A percentile compares a stretch with the other conserved stretches of the same genome.
These are phyloP conservation scores for Mesodorylaimus sp. DNA, from an alignment of 2,888 invertebrate genomes.

Conservation along the genomic window DNA sequence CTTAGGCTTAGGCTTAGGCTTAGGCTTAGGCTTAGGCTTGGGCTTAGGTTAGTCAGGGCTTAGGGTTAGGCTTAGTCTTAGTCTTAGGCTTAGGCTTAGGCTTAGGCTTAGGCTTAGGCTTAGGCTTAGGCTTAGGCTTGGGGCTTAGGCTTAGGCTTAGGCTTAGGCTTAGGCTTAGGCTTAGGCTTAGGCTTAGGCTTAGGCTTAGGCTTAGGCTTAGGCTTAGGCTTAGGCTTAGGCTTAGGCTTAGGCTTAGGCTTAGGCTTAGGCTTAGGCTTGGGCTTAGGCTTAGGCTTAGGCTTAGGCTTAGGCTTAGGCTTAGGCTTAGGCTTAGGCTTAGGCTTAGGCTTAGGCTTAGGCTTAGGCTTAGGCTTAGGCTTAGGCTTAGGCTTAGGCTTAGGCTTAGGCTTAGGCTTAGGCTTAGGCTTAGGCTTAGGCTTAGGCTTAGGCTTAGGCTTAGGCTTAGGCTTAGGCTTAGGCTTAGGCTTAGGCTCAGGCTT, in stretches of 20 bases:
- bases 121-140: constrained; percentile 6
- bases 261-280: constrained; percentile 4
- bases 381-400: no score
- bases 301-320: no score
- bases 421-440: no score
- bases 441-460: no score
- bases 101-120: constrained; percentile 6
- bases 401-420: no score
- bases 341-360: no score
- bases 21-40: constrained; percentile 13
- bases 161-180: constrained; percentile 6
- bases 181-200: constrained; percentile 7
- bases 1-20: constrained; percentile 13
- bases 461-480: constrained; percentile 11
- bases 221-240: constrained; percentile 10
- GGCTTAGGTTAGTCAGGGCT: constrained; percentile 12
- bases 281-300: no score
- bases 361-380: no score
- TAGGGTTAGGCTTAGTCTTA: constrained; percentile 7
- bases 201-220: constrained; percentile 6
- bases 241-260: constrained; percentile 8
- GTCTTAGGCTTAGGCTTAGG: constrained; percentile 4
- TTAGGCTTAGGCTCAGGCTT: constrained; percentile 10
- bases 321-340: no score
- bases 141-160: constrained; percentile 1